Base-by-base conservation (phyloP, 2,113 vertebrate species). In the Aptenodytes patagonicus region DNA sequence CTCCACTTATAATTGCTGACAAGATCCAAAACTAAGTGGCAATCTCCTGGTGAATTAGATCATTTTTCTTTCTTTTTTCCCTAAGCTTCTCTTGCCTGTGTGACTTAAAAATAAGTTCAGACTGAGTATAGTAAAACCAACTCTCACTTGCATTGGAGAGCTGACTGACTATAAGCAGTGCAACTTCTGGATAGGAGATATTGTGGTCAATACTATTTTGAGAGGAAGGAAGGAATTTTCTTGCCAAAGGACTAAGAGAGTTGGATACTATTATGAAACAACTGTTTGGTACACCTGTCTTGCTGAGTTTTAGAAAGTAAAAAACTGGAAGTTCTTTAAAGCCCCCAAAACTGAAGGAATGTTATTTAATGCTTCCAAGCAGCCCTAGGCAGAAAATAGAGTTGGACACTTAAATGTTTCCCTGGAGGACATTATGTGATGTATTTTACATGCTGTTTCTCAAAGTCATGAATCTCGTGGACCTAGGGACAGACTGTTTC, bases 131-230 rank as follows among this genome's bases (percentile, higher is more conserved):
- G 78, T 85, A 77, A 95, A 51, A 84, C 31, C 64, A 92, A 36
- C 36, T 88, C 82, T 88, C 68, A 86, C 42, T 69, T 85, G 51
- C 93, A 65, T 36, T 68, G 49, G 55, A 72, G 69, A 94, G 29
- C 44, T 79, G 47, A 95, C 51, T 83, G n/a, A 70, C 62, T 89
- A 40, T 83, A 95, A 86, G 87, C 73, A 95, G 64, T 81, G 65
- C 54, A 96, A 72, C 65, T 96, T 96, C 58, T 79, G 62, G 71
- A 92, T 55, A 95, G 73, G 78, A 93, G 70, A 82, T 76, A 92
- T 78, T 94, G 65, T 91, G 85, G 72, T 90, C 85, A 97, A 96
- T 81, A 77, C 51, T 96, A 93, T 97, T 97, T 96, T 97, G 79
- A 82, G 79, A 84, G 61, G 64, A 96, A 92, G n/a, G 76, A 95